phyloP scores from a whole-genome alignment of 2,113 vertebrate species.

The Lontra canadensis region DNA sequence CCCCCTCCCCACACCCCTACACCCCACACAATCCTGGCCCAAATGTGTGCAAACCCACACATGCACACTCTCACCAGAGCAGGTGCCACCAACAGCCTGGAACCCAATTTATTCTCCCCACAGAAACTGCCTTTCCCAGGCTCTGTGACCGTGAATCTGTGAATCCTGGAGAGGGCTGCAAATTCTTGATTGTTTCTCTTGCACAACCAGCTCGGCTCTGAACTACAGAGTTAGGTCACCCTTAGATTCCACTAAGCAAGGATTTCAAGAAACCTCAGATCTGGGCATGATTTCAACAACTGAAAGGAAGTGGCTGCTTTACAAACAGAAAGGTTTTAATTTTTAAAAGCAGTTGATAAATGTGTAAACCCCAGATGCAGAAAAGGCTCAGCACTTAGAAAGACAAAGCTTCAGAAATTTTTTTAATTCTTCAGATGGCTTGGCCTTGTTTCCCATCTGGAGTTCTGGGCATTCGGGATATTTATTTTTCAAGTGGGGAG shows the following conservation, averaged over 20 bases:
- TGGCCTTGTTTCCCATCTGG: constrained; percentile 58
- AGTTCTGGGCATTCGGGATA: constrained; percentile 67
- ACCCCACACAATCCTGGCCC: neutral
- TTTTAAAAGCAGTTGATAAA: constrained; percentile 67
- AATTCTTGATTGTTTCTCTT: constrained; percentile 83
- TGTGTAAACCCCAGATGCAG: constrained; percentile 36
- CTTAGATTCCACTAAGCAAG: constrained; percentile 83
- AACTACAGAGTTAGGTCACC: constrained; percentile 83
- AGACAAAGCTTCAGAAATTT: constrained; percentile 53
- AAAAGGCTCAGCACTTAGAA: constrained; percentile 3
- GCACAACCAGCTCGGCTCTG: constrained; percentile 82
- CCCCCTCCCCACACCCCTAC: neutral
- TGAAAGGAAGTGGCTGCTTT: constrained; percentile 82
- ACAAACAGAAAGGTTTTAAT: constrained; percentile 77
- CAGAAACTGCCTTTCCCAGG: constrained; percentile 74
- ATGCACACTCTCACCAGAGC: constrained; percentile 63
- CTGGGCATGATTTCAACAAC: constrained; percentile 80
- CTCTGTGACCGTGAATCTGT: constrained; percentile 67
- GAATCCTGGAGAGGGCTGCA: constrained; percentile 71
- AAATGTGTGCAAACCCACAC: neutral
- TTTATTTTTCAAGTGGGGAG: constrained; percentile 74
- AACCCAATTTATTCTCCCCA: constrained; percentile 76
- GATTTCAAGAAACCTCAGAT: constrained; percentile 83
- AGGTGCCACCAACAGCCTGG: constrained; percentile 76
- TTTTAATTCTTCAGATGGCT: constrained; percentile 49